Conservation (phyloP, 2,888 invertebrate genomes). For the Argynnis bischoffii region DNA sequence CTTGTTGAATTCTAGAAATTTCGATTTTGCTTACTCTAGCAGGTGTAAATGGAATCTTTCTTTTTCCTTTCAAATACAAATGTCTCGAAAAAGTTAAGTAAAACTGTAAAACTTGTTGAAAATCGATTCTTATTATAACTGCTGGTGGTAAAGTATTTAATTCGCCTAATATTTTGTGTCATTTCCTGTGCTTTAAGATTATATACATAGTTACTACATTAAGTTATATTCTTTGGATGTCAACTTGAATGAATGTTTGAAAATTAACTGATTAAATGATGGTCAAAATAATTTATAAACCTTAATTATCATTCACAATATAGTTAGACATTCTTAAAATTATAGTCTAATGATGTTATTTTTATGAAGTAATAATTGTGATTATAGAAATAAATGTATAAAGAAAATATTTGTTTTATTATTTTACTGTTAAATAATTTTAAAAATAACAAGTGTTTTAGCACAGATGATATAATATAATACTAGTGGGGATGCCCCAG, state of each 20-base stretch:
- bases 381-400: constrained; percentile 38
- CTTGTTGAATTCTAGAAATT: constrained; percentile 5
- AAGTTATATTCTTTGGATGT: background rate
- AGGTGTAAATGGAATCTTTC: background rate
- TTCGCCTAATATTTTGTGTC: constrained; percentile 19
- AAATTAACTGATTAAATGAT: constrained; percentile 1
- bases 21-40: constrained; percentile 2
- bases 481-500: too few relatives aligned
- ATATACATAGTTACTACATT: too few relatives aligned
- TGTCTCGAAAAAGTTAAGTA: background rate
- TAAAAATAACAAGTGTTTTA: too few relatives aligned
- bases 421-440: too few relatives aligned
- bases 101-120: background rate
- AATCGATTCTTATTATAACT: background rate
- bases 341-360: constrained; percentile 33
- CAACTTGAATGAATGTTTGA: background rate
- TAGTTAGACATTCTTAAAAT: constrained; percentile 13
- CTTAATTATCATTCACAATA: constrained; percentile 11
- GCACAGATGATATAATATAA: too few relatives aligned
- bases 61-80: background rate
- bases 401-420: constrained; percentile 4
- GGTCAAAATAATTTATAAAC: constrained; percentile 8
- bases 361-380: constrained; percentile 37
- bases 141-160: background rate
- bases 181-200: constrained; percentile 22